These are phyloP conservation scores for Dichetophora obliterata DNA, from an alignment of 2,888 invertebrate genomes.

Conservation along the genomic window DNA sequence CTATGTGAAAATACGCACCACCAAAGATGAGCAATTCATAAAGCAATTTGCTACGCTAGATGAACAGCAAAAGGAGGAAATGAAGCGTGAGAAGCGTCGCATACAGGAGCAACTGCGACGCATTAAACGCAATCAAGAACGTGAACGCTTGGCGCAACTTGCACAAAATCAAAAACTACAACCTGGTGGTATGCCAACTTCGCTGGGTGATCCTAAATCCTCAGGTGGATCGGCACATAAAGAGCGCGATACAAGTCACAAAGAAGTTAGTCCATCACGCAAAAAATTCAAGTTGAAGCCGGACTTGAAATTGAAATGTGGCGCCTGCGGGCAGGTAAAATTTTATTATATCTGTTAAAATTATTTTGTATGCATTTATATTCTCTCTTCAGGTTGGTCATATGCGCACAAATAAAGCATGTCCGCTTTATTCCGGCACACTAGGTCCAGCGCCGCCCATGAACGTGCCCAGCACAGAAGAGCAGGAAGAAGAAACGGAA, in stretches of 20 bases:
- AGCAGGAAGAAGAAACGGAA: constrained; percentile 84
- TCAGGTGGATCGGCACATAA: constrained; percentile 65
- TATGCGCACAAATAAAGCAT: constrained; percentile 93
- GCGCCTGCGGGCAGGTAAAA: constrained; percentile 86
- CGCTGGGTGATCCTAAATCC: constrained; percentile 68
- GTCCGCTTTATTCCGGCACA: constrained; percentile 89
- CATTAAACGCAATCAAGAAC: constrained; percentile 94
- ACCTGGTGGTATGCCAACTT: constrained; percentile 68
- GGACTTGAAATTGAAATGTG: constrained; percentile 93
- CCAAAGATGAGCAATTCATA: constrained; percentile 93
- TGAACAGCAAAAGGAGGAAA: constrained; percentile 97
- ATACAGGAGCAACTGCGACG: constrained; percentile 96
- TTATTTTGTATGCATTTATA: background rate
- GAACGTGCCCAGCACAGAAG: constrained; percentile 82
- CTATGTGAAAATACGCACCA: constrained; percentile 95
- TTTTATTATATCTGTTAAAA: background rate
- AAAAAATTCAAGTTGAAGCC: constrained; percentile 89
- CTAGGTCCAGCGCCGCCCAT: constrained; percentile 74
- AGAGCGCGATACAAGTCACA: constrained; percentile 64
- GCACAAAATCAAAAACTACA: constrained; percentile 67
- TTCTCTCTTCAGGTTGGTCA: constrained; percentile 60
- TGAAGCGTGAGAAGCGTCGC: constrained; percentile 95
- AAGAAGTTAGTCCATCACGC: constrained; percentile 77
- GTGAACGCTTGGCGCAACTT: constrained; percentile 76
- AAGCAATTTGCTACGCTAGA: constrained; percentile 96